phyloP scores from a whole-genome alignment of 2,797 vertebrate genomes.

The Lutjanus campechanus region DNA sequence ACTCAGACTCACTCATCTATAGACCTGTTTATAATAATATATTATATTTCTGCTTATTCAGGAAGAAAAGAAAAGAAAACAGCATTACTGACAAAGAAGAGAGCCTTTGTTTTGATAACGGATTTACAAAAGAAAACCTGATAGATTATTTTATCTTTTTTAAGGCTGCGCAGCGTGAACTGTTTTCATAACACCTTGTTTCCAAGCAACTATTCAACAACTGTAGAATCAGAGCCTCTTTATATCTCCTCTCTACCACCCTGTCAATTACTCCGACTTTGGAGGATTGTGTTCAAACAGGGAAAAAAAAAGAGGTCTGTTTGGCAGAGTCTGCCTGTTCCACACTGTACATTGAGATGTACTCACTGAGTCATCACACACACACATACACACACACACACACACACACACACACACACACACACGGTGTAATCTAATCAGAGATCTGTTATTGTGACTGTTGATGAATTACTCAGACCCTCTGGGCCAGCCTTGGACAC shows the following conservation, averaged over 20 bases:
- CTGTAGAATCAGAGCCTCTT: conserved; percentile 25
- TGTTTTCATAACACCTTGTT: conserved; percentile 48
- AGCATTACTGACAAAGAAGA: not conserved
- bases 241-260: conserved; percentile 41
- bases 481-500: conserved; percentile 15
- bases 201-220: conserved; percentile 62
- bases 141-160: conserved; percentile 7
- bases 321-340: conserved; percentile 18
- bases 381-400: conserved; percentile 16
- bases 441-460: conserved; percentile 39
- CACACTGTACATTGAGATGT: conserved; percentile 28
- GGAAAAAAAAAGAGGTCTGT: conserved; percentile 1
- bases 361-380: conserved; percentile 3
- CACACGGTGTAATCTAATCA: conserved; percentile 37
- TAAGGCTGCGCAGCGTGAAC: not conserved
- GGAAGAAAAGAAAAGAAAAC: not conserved
- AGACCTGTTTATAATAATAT: not conserved
- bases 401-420: conserved; percentile 13
- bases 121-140: conserved; percentile 19
- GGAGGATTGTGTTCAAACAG: conserved; percentile 31
- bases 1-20: not conserved
- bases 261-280: conserved; percentile 15
- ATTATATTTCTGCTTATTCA: not conserved
- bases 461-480: conserved; percentile 56
- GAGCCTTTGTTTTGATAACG: conserved; percentile 11